phyloP scores from a whole-genome alignment of 2,113 vertebrate genomes.

The Neotoma lepida region DNA sequence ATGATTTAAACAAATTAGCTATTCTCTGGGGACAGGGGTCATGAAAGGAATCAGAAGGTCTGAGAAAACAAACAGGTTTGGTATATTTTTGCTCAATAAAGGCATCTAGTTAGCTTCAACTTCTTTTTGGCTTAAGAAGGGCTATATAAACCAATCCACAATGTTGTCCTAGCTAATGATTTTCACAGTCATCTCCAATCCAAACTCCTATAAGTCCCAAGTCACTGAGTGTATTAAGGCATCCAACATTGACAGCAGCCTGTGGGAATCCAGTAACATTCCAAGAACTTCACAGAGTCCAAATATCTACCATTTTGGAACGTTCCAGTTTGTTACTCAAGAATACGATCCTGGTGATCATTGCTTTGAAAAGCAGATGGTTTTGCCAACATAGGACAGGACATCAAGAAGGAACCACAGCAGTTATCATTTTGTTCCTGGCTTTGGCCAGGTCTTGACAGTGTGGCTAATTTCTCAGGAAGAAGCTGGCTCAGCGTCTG shows the following conservation, averaged over 20 bases:
- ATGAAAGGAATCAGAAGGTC: constrained; percentile 37
- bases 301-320: background rate
- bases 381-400: background rate
- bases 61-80: constrained; percentile 26
- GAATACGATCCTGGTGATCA: background rate
- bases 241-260: background rate
- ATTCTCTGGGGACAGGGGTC: background rate
- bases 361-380: background rate
- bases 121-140: background rate
- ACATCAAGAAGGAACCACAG: background rate
- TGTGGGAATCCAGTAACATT: background rate
- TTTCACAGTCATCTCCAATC: background rate
- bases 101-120: background rate
- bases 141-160: background rate
- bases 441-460: constrained; percentile 4
- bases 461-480: constrained; percentile 78
- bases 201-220: constrained; percentile 9
- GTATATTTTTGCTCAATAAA: background rate
- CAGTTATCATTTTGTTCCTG: background rate
- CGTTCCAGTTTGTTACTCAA: background rate
- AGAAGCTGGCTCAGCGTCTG: constrained; percentile 87
- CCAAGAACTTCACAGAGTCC: background rate
- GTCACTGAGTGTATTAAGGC: background rate
- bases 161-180: background rate
- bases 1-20: constrained; percentile 52